A percentile compares a stretch with the other conserved stretches of the same genome.
Conservation (phyloP, 2,797 vertebrate species). For the Picus viridis region DNA sequence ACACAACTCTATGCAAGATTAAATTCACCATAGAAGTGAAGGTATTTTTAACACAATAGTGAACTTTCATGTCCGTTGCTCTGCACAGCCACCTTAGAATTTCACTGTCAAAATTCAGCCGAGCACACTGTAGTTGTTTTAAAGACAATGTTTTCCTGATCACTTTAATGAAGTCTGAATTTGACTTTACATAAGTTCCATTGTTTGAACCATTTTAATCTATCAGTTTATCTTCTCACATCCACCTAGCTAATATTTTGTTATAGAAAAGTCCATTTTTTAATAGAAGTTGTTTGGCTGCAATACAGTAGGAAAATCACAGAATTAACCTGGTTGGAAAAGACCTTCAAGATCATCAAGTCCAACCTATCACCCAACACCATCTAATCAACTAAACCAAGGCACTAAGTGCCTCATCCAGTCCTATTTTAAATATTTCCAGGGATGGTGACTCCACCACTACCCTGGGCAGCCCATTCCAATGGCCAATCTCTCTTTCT, state of each 20-base stretch:
- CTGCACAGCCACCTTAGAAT: background rate
- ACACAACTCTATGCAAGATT: background rate
- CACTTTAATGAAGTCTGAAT: background rate
- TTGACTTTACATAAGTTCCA: background rate
- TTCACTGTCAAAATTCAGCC: background rate
- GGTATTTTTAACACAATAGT: background rate
- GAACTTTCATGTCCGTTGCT: background rate
- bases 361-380: too few species aligned
- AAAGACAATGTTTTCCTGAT: background rate
- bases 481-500: too few species aligned
- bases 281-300: background rate
- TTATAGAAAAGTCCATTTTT: background rate
- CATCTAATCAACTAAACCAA: too few species aligned
- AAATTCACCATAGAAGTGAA: background rate
- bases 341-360: too few species aligned
- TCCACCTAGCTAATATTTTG: background rate
- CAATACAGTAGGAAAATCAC: accelerated
- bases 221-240: background rate
- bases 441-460: too few species aligned
- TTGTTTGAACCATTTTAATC: background rate
- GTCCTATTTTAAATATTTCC: too few species aligned
- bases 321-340: too few species aligned
- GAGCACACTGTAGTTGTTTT: background rate
- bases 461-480: too few species aligned
- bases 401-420: too few species aligned